Evolutionary conservation across 2,113 vertebrate genomes (phyloP), one percentile per base, ranked within the genome.

Genomic region (Myrmecophaga tridactyla): DNA sequence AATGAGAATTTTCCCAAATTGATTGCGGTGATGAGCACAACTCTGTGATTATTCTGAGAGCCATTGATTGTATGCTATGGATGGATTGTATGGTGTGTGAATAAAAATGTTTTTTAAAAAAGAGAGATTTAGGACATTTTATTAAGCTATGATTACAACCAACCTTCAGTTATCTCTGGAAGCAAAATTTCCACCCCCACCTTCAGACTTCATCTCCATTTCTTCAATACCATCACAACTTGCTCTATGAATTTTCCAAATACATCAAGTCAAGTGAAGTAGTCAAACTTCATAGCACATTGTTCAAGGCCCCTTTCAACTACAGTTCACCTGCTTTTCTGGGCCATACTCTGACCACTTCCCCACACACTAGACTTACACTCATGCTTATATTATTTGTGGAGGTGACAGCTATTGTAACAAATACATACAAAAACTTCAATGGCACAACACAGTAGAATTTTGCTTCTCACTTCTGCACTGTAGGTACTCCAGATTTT

Each of bases 331-430:
- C 7, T 13, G n/a, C 11, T 36, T 70, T 81, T 43, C 89, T 51
- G 85, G 36, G n/a, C 51, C 9, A 9, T 8, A 13, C 9, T 11
- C 7, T 15, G 36, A 39, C 10, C 27, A 9, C 8, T 12, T 21
- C 25, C 29, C n/a, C 46, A 9, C n/a, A 29, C 63, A 0, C 53
- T 20, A 11, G 25, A 6, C 21, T 25, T 34, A 7, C 23, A 6
- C 0, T 0, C 8, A 0, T 6, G 34, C 41, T 14, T 5, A 17
- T 2, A 0, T 5, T 11, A 27, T 34, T n/a, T 41, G 29, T 0
- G 27, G 36, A 29, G 23, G 13, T 0, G 2, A 21, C 76, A 2
- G 43, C 62, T 6, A 11, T 69, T 84, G 15, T 39, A 23, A 73
- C 31, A 78, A 46, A 67, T 11, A 67, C 43, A 27, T 0, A 48